A percentile compares a stretch with the other conserved stretches of the same genome.
Conservation (phyloP, 2,888 invertebrate species). For the Sthenelais limicola region DNA sequence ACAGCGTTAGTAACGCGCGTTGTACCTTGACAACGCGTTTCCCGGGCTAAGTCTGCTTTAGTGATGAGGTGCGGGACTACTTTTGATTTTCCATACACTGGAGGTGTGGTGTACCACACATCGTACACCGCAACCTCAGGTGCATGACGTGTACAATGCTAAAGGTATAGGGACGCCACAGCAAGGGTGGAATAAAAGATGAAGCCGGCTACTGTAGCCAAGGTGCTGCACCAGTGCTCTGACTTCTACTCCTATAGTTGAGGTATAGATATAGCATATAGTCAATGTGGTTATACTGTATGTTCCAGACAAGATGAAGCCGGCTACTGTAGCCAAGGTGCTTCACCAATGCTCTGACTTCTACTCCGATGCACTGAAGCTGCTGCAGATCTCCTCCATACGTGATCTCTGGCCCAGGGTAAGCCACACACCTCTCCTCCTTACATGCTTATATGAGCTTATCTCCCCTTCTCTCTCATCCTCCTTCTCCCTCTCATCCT, state of each 20-base stretch:
- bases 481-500: no score
- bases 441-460: no score
- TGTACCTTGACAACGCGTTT: no score
- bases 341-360: slow-evolving; percentile 94
- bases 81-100: no score
- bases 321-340: slow-evolving; percentile 90
- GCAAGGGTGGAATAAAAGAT: no score
- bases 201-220: slow-evolving; percentile 94
- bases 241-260: slow-evolving; percentile 97
- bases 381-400: slow-evolving; percentile 87
- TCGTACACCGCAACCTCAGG: no score
- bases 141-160: no score
- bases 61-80: neutral
- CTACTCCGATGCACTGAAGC: slow-evolving; percentile 90
- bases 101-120: no score
- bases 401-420: slow-evolving; percentile 91
- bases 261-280: no score
- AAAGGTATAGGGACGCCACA: neutral
- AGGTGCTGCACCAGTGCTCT: slow-evolving; percentile 91
- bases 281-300: neutral
- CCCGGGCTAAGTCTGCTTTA: neutral
- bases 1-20: no score
- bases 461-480: no score
- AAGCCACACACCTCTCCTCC: no score
- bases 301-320: slow-evolving; percentile 91